Percentiles rank a stretch among this genome's conserved stretches.
Evolutionary conservation across 1,140 invertebrate species (phyloP).

Genomic region (Heliconius melpomene): DNA sequence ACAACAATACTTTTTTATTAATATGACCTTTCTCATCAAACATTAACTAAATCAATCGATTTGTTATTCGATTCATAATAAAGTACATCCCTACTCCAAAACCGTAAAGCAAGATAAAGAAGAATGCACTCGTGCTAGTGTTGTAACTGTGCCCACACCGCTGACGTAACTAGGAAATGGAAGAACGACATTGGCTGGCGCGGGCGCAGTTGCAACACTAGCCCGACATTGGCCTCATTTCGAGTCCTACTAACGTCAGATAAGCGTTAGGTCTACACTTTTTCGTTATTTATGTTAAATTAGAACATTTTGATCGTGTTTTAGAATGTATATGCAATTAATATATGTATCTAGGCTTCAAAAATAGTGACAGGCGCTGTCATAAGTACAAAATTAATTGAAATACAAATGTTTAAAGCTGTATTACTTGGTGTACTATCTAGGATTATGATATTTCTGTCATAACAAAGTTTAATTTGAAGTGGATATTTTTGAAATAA

Average conservation of each 20-base stretch:
- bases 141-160: conserved; percentile 47
- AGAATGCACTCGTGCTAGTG: conserved; percentile 34
- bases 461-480: neutral
- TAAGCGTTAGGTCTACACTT: conserved; percentile 42
- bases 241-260: conserved; percentile 73
- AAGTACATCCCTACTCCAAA: conserved; percentile 5
- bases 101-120: conserved; percentile 16
- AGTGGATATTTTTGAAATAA: neutral
- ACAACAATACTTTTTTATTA: neutral
- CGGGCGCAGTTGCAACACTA: conserved; percentile 69
- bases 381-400: neutral
- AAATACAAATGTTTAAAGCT: neutral
- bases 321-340: conserved; percentile 3
- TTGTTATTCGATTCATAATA: neutral
- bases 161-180: conserved; percentile 63
- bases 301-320: neutral
- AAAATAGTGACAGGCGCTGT: neutral
- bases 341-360: neutral
- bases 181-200: conserved; percentile 65
- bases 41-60: neutral
- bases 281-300: conserved; percentile 40
- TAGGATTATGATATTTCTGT: neutral
- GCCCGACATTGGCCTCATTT: conserved; percentile 74
- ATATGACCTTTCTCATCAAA: neutral
- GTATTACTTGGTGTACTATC: neutral